phyloP scores from a whole-genome alignment of 2,888 invertebrate species.

The Spatulosminthurus flaviceps region DNA sequence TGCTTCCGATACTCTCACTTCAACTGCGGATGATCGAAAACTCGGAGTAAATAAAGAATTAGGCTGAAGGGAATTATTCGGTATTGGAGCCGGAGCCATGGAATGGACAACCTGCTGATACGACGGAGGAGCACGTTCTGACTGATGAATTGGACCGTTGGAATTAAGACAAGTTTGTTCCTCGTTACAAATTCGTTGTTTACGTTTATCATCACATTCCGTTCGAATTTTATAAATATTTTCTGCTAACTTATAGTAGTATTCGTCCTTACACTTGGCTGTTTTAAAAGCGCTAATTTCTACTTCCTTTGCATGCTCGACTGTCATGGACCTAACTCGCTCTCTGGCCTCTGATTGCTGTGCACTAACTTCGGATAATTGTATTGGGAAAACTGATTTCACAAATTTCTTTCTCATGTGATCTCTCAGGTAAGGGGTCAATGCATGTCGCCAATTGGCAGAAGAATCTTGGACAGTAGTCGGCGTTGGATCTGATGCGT shows the following conservation, averaged over 20 bases:
- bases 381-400: slow-evolving; percentile 98
- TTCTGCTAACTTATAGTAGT: slow-evolving; percentile 97
- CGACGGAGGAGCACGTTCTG: slow-evolving; percentile 51
- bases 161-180: slow-evolving; percentile 70
- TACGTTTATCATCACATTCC: slow-evolving; percentile 93
- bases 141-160: slow-evolving; percentile 66
- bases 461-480: slow-evolving; percentile 86
- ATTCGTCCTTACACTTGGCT: slow-evolving; percentile 96
- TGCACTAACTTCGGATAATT: slow-evolving; percentile 95
- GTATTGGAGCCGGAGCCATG: slow-evolving; percentile 67
- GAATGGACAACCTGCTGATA: slow-evolving; percentile 61
- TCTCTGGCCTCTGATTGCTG: too few relatives aligned
- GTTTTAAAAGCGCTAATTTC: slow-evolving; percentile 99
- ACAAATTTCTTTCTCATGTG: slow-evolving; percentile 99
- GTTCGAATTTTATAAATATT: slow-evolving; percentile 99
- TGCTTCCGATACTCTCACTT: slow-evolving; percentile 36
- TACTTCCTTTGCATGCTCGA: slow-evolving; percentile 97
- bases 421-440: slow-evolving; percentile 96
- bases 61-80: slow-evolving; percentile 46
- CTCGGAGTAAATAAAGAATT: slow-evolving; percentile 42
- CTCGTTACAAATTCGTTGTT: slow-evolving; percentile 88
- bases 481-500: slow-evolving; percentile 72
- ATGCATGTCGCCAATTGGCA: slow-evolving; percentile 97
- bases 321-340: slow-evolving; percentile 95
- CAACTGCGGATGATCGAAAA: not conserved